Percentiles rank a stretch among this genome's conserved stretches.
These are phyloP conservation scores for Erythrolamprus reginae DNA, from an alignment of 2,113 vertebrate species.

Conservation along the genomic window DNA sequence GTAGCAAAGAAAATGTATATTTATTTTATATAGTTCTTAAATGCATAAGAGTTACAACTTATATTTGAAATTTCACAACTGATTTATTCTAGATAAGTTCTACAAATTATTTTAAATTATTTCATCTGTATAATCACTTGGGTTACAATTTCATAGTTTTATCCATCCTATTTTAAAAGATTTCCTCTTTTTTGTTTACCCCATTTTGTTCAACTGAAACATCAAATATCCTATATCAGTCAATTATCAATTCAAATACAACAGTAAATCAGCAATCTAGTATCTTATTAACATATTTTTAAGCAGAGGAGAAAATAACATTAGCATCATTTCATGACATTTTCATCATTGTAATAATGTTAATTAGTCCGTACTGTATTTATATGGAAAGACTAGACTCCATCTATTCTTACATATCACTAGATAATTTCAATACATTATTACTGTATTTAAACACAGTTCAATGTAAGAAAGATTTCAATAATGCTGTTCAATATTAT, in stretches of 20 bases:
- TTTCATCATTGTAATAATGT: background rate
- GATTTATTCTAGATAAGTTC: background rate
- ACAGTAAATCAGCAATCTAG: background rate
- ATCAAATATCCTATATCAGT: background rate
- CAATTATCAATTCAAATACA: background rate
- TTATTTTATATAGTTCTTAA: background rate
- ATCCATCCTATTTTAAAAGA: background rate
- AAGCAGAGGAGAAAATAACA: background rate
- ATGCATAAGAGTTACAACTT: background rate
- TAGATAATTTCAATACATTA: background rate
- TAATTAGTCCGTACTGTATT: background rate
- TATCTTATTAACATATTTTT: background rate
- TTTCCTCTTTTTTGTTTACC: background rate
- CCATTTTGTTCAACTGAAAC: background rate
- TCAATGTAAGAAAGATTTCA: background rate
- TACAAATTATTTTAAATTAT: background rate
- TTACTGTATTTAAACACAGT: background rate
- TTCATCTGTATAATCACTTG: background rate
- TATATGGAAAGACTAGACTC: background rate
- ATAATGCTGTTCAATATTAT: background rate
- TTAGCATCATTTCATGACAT: background rate
- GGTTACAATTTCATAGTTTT: background rate
- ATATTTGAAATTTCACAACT: background rate
- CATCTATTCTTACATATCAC: background rate
- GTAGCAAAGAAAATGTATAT: conserved; percentile 46